Evolutionary conservation across 2,888 invertebrate species (phyloP).

Genomic region (Melanostoma mellinum): DNA sequence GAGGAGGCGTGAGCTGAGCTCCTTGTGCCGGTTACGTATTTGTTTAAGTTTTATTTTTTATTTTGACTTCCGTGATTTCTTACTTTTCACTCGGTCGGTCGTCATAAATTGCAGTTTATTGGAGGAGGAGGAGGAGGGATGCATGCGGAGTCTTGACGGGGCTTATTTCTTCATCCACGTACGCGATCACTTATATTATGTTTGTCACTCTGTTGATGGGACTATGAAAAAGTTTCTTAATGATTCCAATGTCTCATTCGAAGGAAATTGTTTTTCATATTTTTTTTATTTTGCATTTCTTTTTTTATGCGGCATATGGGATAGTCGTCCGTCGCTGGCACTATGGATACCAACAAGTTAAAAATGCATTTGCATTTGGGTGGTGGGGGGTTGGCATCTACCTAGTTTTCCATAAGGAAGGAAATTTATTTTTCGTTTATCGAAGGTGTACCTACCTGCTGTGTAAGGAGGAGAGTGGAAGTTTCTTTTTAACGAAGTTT

Average conservation of each 20-base stretch:
- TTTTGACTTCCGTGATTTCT: conserved; percentile 70
- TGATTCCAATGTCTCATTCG: conserved; percentile 69
- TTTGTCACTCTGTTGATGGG: conserved; percentile 54
- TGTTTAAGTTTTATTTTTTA: conserved; percentile 53
- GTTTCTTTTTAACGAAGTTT: conserved; percentile 10
- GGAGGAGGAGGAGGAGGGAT: conserved; percentile 57
- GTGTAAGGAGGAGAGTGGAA: background rate
- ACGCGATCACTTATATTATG: conserved; percentile 66
- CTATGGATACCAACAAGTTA: conserved; percentile 71
- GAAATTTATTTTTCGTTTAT: background rate
- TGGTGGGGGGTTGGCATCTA: conserved; percentile 3
- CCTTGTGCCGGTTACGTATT: conserved; percentile 59
- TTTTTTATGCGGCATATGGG: conserved; percentile 37
- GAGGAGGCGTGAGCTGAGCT: conserved; percentile 37
- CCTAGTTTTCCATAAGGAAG: background rate
- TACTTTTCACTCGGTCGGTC: conserved; percentile 71
- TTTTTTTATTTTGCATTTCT: conserved; percentile 23
- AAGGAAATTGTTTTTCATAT: conserved; percentile 61
- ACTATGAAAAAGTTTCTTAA: conserved; percentile 62
- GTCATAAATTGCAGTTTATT: conserved; percentile 73
- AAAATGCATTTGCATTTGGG: conserved; percentile 59
- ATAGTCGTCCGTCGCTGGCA: conserved; percentile 29
- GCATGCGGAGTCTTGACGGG: conserved; percentile 27
- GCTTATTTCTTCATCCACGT: conserved; percentile 58
- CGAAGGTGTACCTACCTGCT: conserved; percentile 9